Conservation (phyloP, 1,140 invertebrate genomes). For the Agraylea sexmaculata region DNA sequence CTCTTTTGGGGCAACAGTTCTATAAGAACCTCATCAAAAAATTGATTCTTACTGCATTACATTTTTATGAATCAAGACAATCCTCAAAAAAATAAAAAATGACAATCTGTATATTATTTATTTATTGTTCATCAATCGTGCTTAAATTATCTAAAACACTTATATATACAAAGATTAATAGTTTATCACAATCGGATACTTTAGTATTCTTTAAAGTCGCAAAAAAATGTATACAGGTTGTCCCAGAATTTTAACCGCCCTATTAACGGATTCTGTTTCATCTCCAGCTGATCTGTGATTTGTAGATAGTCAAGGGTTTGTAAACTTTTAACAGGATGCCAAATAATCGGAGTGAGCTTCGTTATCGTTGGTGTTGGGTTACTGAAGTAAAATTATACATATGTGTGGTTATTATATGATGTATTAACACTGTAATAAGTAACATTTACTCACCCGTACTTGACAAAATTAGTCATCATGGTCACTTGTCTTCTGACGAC, state of each 20-base stretch:
- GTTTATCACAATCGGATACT: no score
- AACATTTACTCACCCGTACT: constrained; percentile 38
- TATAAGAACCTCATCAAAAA: no score
- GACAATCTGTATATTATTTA: no score
- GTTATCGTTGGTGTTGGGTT: constrained; percentile 27
- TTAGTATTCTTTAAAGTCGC: no score
- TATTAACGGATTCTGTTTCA: constrained; percentile 29
- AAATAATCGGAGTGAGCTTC: constrained; percentile 18
- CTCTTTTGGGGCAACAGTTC: no score
- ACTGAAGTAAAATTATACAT: constrained; percentile 18
- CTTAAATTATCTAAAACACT: no score
- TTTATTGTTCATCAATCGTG: no score
- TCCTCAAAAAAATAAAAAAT: no score
- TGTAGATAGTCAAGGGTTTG: constrained; percentile 29
- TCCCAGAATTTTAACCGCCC: constrained; percentile 33
- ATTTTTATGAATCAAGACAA: no score
- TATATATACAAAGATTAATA: no score
- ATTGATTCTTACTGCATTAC: no score
- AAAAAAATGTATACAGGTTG: constrained; percentile 32
- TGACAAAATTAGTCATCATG: constrained; percentile 43
- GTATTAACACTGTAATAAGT: not conserved
- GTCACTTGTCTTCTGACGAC: constrained; percentile 30
- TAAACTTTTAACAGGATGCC: constrained; percentile 27
- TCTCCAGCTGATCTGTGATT: constrained; percentile 26
- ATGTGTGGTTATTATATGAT: not conserved